These are phyloP conservation scores for Drosophila lowei DNA, from an alignment of 1,140 invertebrate species.

Conservation along the genomic window DNA sequence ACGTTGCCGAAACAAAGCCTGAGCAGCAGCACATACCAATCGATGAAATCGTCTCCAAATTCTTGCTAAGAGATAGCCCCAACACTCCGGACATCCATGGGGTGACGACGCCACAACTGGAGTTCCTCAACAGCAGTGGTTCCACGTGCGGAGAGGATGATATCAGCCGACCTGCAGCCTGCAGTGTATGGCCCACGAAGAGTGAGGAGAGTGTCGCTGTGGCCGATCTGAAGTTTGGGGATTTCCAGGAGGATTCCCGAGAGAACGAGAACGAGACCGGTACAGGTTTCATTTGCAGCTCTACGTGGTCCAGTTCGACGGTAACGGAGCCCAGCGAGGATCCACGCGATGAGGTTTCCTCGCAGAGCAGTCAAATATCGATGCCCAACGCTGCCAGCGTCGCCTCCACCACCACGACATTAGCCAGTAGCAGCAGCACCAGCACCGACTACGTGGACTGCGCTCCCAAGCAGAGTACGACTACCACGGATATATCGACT, in stretches of 20 bases:
- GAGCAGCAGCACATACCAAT: constrained; percentile 49
- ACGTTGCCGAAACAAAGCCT: neutral
- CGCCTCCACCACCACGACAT: too few species aligned
- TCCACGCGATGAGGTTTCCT: constrained; percentile 17
- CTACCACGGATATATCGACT: neutral
- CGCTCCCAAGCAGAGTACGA: constrained; percentile 16
- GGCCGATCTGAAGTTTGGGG: constrained; percentile 66
- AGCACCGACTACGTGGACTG: constrained; percentile 60
- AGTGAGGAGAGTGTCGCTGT: constrained; percentile 25
- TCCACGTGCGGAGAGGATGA: constrained; percentile 73
- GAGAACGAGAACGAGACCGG: constrained; percentile 4
- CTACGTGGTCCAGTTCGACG: constrained; percentile 66
- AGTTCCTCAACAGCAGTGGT: constrained; percentile 74
- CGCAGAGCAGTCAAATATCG: constrained; percentile 2
- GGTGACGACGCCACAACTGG: constrained; percentile 40
- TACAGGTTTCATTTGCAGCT: constrained; percentile 61
- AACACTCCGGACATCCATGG: constrained; percentile 4
- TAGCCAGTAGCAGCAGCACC: constrained; percentile 6
- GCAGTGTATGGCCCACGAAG: neutral
- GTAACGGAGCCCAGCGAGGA: constrained; percentile 26
- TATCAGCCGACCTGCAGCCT: neutral
- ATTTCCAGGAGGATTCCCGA: constrained; percentile 58
- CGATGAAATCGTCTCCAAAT: constrained; percentile 73
- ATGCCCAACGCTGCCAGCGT: neutral
- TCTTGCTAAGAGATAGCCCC: constrained; percentile 42